Conservation (phyloP, 2,797 vertebrate genomes). For the Brachymystax lenok region DNA sequence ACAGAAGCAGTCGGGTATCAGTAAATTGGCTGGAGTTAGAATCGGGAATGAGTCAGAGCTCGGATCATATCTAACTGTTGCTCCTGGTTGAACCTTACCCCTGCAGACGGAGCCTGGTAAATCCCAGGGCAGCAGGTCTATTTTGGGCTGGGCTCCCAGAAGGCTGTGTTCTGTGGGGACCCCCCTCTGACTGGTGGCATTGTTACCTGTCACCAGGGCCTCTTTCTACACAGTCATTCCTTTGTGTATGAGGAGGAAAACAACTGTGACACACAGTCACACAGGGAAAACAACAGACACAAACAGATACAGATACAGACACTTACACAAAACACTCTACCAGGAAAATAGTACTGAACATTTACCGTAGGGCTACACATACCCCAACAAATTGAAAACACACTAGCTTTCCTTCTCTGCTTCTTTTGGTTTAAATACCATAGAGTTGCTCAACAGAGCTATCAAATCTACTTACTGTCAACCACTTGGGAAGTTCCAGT, state of each 20-base stretch:
- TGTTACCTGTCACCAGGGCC: constrained; percentile 71
- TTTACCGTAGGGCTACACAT: neutral
- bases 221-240: constrained; percentile 59
- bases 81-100: constrained; percentile 33
- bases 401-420: too few species aligned
- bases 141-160: constrained; percentile 59
- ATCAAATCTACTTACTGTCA: too few species aligned
- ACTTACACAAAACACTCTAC: constrained; percentile 6
- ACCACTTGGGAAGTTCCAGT: too few species aligned
- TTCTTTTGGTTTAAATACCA: too few species aligned
- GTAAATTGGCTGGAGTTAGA: constrained; percentile 50
- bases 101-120: constrained; percentile 42
- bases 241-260: constrained; percentile 67
- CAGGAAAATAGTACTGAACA: constrained; percentile 5
- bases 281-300: constrained; percentile 32
- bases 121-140: constrained; percentile 47
- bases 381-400: neutral
- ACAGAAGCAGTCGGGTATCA: constrained; percentile 50
- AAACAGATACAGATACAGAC: constrained; percentile 8
- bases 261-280: constrained; percentile 60
- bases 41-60: constrained; percentile 41
- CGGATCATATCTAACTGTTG: constrained; percentile 43
- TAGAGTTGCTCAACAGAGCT: too few species aligned
- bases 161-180: constrained; percentile 59
- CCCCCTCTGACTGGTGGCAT: constrained; percentile 59